These are phyloP conservation scores for Arrhopalites spinosus DNA, from an alignment of 2,888 invertebrate species.

Conservation along the genomic window DNA sequence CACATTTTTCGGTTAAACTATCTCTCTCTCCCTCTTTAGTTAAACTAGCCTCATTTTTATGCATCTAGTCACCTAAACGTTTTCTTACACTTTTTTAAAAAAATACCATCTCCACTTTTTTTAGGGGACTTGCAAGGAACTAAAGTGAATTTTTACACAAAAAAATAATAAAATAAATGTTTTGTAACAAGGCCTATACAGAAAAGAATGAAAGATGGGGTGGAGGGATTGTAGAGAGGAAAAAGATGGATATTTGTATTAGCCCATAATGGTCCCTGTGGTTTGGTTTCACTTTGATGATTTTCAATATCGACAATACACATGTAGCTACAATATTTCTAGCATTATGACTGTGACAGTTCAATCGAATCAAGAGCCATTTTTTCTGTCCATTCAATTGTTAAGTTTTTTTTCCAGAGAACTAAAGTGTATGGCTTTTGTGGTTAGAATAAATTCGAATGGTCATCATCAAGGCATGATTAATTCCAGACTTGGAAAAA, in stretches of 20 bases:
- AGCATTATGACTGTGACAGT: slow-evolving; percentile 6
- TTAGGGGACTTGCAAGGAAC: no score
- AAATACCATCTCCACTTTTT: no score
- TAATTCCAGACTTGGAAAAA: slow-evolving; percentile 18
- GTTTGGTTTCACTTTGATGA: neutral
- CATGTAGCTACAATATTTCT: neutral
- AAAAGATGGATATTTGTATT: neutral
- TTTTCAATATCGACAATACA: neutral
- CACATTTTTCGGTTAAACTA: no score
- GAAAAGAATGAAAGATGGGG: no score
- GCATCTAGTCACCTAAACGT: no score
- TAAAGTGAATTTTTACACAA: no score
- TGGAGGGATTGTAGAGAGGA: no score
- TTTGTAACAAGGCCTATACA: no score
- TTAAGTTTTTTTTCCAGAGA: neutral
- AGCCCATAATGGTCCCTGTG: neutral
- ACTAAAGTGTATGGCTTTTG: neutral
- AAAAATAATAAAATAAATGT: no score
- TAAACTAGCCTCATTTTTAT: no score
- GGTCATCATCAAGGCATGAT: slow-evolving; percentile 28
- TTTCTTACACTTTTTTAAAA: no score
- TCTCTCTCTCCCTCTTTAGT: no score
- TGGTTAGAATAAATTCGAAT: slow-evolving; percentile 20
- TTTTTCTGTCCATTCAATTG: neutral
- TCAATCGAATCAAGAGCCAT: neutral